These are phyloP conservation scores for Calycopis cecrops DNA, from an alignment of 1,140 invertebrate genomes.

Conservation along the genomic window DNA sequence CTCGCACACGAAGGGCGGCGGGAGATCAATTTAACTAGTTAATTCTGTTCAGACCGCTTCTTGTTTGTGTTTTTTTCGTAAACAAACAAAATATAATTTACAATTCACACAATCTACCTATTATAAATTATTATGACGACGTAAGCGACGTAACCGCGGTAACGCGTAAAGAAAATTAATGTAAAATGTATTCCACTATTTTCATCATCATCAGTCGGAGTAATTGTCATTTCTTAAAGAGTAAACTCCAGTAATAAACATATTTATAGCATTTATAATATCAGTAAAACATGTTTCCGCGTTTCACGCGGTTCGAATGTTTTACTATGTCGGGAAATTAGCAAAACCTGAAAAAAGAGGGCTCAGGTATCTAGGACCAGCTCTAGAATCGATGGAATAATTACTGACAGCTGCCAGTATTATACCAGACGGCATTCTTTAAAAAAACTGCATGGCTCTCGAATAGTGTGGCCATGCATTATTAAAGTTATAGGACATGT, in stretches of 20 bases:
- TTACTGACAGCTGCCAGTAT: conserved; percentile 28
- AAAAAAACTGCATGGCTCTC: conserved; percentile 19
- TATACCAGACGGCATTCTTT: conserved; percentile 36
- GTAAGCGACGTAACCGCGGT: too few relatives aligned
- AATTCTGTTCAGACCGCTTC: conserved; percentile 9
- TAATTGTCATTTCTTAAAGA: too few relatives aligned
- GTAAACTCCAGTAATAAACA: too few relatives aligned
- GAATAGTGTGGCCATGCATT: not conserved
- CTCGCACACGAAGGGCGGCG: conserved; percentile 8
- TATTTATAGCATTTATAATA: too few relatives aligned
- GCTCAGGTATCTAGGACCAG: conserved; percentile 25
- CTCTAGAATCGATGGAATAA: conserved; percentile 22
- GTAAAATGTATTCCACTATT: too few relatives aligned
- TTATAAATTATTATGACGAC: too few relatives aligned
- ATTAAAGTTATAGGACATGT: not conserved
- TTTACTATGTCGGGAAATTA: conserved; percentile 17
- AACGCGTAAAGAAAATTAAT: too few relatives aligned
- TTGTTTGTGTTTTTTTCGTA: conserved; percentile 30
- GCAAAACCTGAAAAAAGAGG: conserved; percentile 12
- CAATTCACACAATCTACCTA: too few relatives aligned
- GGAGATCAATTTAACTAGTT: conserved; percentile 22
- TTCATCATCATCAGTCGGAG: too few relatives aligned
- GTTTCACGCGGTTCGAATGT: not conserved
- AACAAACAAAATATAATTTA: conserved; percentile 49
- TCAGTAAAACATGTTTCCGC: too few relatives aligned